Conservation (phyloP, 2,113 vertebrate species). For the Lepus europaeus region DNA sequence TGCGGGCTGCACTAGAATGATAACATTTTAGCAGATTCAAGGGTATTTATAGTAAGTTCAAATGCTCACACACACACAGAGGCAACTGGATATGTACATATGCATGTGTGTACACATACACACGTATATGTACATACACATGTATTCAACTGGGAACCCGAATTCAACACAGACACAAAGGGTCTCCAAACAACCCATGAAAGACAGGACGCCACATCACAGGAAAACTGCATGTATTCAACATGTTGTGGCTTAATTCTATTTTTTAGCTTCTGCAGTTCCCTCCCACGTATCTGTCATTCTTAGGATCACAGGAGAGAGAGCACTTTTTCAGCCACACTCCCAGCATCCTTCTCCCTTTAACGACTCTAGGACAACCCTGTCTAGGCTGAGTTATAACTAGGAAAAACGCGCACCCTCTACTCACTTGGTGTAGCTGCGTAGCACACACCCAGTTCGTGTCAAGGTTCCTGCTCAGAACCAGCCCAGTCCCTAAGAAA, state of each 20-base stretch:
- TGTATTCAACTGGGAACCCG: too few species aligned
- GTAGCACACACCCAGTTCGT: constrained; percentile 17
- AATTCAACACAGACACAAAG: too few species aligned
- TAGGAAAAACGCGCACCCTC: constrained; percentile 8
- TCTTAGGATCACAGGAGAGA: constrained; percentile 26
- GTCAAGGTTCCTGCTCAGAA: constrained; percentile 35
- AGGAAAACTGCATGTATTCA: too few species aligned
- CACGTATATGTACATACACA: too few species aligned
- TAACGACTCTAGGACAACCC: constrained; percentile 7
- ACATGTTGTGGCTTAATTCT: too few species aligned
- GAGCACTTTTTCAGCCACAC: neutral
- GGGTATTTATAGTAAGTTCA: neutral
- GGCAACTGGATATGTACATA: fast-evolving
- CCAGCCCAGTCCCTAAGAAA: constrained; percentile 45
- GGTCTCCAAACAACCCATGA: too few species aligned
- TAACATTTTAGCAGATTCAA: neutral
- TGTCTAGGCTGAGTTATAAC: constrained; percentile 46
- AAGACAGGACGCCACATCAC: too few species aligned
- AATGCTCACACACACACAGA: neutral
- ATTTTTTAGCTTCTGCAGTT: too few species aligned
- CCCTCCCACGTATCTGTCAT: neutral
- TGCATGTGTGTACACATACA: neutral
- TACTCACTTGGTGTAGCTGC: constrained; percentile 53
- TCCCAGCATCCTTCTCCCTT: neutral
- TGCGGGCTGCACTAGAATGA: constrained; percentile 25